Base-by-base conservation (phyloP, 2,113 vertebrate species). In the Burhinus bistriatus region DNA sequence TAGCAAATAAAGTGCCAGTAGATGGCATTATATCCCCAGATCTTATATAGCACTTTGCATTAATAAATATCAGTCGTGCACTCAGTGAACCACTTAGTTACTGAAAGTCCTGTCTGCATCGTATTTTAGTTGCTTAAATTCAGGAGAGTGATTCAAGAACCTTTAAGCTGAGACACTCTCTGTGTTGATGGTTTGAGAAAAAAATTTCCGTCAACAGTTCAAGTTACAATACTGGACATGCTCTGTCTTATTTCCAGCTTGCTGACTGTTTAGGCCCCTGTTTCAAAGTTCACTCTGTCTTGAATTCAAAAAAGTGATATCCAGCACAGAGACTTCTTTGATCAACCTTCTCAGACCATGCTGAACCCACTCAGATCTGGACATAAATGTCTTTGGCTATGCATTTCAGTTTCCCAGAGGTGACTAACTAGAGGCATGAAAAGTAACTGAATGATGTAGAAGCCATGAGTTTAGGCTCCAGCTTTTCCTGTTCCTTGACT, bases 1-100 rank as follows among this genome's bases (percentile, higher is more conserved):
- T 4, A 83, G 27, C 40, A 96, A 93, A 81, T 52, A 72, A 84
- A 95, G 72, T 79, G 66, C 83, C 95, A 95, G 86, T 61, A 97
- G 93, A 61, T 96, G 95, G 94, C 92, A 95, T 93, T 95, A 55
- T 79, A 89, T 87, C 66, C 87, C 79, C 86, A 93, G 57, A 58
- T 77, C 95, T 90, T 58, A 69, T 20, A 38, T 5, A 73, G 44
- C 12, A 32, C 36, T 93, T 92, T 62, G 34, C 36, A 65, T 83
- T 61, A 79, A 61, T 45, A 83, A 79, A 77, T 36, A 38, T 17
- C 19, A 34, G 34, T 59, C 18, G 44, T 91, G 34, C 8, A 69
- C 12, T 70, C 59, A 32, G 36, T 19, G 25, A 90, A 62, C 9
- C 21, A 62, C 23, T 85, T 69, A 44, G 49, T 47, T 59, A 78